Evolutionary conservation across 1,140 invertebrate genomes (phyloP), one percentile per base, ranked within the genome.

Genomic region (Gryon sp.): DNA sequence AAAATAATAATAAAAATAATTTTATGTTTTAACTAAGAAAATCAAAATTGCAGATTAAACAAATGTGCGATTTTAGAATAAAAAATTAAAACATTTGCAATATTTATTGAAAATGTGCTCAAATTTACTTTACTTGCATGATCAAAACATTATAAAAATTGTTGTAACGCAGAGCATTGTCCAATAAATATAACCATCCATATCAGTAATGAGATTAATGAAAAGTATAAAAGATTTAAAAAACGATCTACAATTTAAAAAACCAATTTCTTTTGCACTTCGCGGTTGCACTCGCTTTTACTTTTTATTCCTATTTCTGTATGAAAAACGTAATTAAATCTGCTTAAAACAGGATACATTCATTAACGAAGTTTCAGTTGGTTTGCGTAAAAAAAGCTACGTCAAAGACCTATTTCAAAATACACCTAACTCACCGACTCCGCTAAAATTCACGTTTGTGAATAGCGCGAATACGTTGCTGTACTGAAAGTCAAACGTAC

Each of bases 311-410:
- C 41, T 48, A 60, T 18, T 50, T 36, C 34, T 22, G 50, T 14
- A 57, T 45, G 73, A 84, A 83, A 85, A 85, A 82, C 80, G 74
- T 86, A 86, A 86, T 84, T 84, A 80, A 85, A 83, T 83, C 74
- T 83, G 55, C 72, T 84, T 82, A 82, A 80, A 84, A 76, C 63
- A 75, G 60, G 59, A 76, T 77, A 82, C 79, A 80, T 80, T 82
- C 76, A 77, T 82, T 86, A 84, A 86, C 76, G 66, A 83, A 86
- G 79, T 87, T 86, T 65, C 62, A 81, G 60, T 70, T 53, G 76
- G 73, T 78, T 80, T 63, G 26, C 68, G 48, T 53, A 70, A 82
- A 68, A 76, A 79, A 68, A 79, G 65, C 40, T 65, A 50, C 76
- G 72, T 82, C 79, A 83, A 82, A 85, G 79, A 68, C 78, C 50